Conservation (phyloP, 1,140 invertebrate genomes). For the Eriocheir sinensis region DNA sequence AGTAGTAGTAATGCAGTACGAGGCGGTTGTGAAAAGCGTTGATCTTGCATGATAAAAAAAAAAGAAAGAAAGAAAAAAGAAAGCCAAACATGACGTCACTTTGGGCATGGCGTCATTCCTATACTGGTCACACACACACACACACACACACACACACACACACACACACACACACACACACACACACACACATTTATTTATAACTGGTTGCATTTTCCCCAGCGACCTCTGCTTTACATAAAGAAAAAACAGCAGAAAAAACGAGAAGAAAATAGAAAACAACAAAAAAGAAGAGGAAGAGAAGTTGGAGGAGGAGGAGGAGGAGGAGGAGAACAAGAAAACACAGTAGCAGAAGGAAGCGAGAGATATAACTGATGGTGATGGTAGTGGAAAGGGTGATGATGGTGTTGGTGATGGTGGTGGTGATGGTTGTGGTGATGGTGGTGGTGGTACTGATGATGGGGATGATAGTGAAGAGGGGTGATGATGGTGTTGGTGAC, state of each 20-base stretch:
- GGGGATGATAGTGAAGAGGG: no score
- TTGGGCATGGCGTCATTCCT: neutral
- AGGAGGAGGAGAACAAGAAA: neutral
- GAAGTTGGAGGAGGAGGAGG: neutral
- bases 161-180: neutral
- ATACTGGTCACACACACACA: slow-evolving; percentile 23
- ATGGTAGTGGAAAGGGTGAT: no score
- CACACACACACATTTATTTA: neutral
- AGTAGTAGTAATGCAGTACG: neutral
- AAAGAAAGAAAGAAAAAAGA: neutral
- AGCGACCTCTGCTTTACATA: neutral
- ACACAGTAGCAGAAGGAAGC: neutral
- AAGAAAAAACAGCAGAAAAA: neutral
- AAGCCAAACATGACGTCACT: neutral
- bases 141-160: slow-evolving; percentile 18
- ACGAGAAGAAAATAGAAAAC: neutral
- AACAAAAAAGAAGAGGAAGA: neutral
- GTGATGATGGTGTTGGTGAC: no score
- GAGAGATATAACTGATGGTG: neutral
- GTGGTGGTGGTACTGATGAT: no score
- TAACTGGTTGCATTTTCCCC: no score
- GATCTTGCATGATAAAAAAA: neutral
- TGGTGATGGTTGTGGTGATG: no score
- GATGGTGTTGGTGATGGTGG: no score
- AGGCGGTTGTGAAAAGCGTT: neutral